phyloP scores from a whole-genome alignment of 2,797 vertebrate species.

The Sus cebifrons region DNA sequence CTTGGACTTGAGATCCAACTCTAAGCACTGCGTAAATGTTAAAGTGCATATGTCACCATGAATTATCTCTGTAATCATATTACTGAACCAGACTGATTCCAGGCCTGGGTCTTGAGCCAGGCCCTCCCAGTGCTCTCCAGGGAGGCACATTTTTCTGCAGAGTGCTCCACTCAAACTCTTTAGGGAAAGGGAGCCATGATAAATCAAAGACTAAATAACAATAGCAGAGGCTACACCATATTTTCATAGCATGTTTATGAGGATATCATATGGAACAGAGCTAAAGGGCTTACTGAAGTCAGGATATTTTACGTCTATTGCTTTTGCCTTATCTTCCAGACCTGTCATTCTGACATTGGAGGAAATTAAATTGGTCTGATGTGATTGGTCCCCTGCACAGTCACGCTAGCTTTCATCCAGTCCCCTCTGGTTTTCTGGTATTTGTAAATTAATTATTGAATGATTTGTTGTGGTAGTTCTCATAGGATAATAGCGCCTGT shows the following conservation, averaged over 20 bases:
- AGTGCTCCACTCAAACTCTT: conserved; percentile 75
- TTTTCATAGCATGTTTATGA: conserved; percentile 88
- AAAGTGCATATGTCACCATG: conserved; percentile 55
- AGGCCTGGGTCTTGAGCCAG: conserved; percentile 1
- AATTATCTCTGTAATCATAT: conserved; percentile 76
- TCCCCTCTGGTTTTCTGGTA: conserved; percentile 78
- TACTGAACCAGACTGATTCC: conserved; percentile 74
- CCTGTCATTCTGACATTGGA: conserved; percentile 86
- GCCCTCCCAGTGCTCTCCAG: conserved; percentile 14
- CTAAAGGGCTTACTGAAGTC: conserved; percentile 87
- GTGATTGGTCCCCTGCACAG: conserved; percentile 84
- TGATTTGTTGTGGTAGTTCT: conserved; percentile 80
- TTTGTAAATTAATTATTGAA: conserved; percentile 85
- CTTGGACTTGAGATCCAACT: conserved; percentile 20
- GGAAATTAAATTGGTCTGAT: conserved; percentile 85
- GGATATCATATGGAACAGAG: conserved; percentile 86
- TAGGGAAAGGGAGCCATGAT: conserved; percentile 75
- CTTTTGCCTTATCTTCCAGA: conserved; percentile 87
- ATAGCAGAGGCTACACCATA: conserved; percentile 74
- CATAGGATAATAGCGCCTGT: conserved; percentile 78
- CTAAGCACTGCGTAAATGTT: conserved; percentile 67
- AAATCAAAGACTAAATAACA: conserved; percentile 86
- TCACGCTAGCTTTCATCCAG: conserved; percentile 74
- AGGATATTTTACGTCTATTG: conserved; percentile 85
- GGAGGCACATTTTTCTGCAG: conserved; percentile 68